Evolutionary conservation across 30 jellyfish, hydroid and myxozoan species (phyloP), one percentile per base, ranked within the genome.

Genomic region (Pseudorhiza aurosa): DNA sequence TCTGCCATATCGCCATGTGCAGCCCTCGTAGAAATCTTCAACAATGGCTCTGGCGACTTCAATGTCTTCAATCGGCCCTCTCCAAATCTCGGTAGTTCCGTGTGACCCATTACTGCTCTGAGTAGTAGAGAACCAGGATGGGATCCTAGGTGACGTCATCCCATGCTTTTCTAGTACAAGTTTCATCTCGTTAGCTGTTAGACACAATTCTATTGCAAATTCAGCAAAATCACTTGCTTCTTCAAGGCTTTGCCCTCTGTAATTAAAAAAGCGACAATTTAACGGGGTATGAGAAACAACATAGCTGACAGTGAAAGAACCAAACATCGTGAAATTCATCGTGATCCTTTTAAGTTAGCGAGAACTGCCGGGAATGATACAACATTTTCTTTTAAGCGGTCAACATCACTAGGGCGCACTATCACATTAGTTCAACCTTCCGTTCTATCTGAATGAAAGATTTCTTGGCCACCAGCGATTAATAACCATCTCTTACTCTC

Each of bases 1-100:
- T 49, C 83, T 33, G 33, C 83, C 91, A 65, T 79, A 79, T 44
- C 91, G 71, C 77, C 83, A 79, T 27, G 79, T 29, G 10, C 73
- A 45, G 24, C 91, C 91, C 22, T 79, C 91, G 39, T 79, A 79
- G 37, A 63, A 79, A 44, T 79, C 68, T 50, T 77, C 89, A 21
- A 62, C 65, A 26, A 77, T 43, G 24, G 81, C 89, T 43, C 62
- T 77, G 30, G 49, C 75, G 7, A 77, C 68, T 28, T 77, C 81
- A 2, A 58, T 49, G 30, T 77, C 89, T 50, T 58, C 89, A 4
- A 50, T 31, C 15, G 89, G 89, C 10, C 89, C 89, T 62, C 46
- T 47, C 62, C 65, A 53, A 10, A 14, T 3, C 28, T 15, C 85
- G 17, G 74, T 46, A 1, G 18, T 22, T 8, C 37, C 22, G 21